These are phyloP conservation scores for Rhinichthys osculus DNA, from an alignment of 2,797 vertebrate genomes.

Conservation along the genomic window DNA sequence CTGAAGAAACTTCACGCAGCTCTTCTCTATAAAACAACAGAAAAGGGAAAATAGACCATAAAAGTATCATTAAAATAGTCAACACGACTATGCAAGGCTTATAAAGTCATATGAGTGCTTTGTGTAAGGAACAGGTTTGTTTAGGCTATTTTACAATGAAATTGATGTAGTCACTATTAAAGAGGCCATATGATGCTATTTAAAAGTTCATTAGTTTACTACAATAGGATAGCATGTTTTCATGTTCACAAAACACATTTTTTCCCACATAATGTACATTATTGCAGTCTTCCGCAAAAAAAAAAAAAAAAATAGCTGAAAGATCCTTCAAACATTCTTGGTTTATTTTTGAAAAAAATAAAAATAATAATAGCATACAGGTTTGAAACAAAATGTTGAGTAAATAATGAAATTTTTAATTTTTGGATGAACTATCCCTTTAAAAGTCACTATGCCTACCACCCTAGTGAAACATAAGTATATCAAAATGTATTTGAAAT, in stretches of 20 bases:
- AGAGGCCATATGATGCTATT: neutral
- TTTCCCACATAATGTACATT: too few relatives aligned
- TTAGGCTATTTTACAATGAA: neutral
- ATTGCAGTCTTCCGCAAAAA: neutral
- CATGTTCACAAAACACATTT: neutral
- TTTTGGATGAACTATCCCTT: neutral
- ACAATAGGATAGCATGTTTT: neutral
- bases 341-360: too few relatives aligned
- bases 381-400: too few relatives aligned
- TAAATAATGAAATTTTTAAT: too few relatives aligned
- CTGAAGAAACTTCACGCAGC: neutral
- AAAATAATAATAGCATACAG: too few relatives aligned
- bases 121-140: neutral
- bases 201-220: neutral
- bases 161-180: neutral
- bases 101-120: neutral
- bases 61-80: neutral
- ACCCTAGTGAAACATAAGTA: too few relatives aligned
- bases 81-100: neutral
- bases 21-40: neutral
- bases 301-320: neutral
- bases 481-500: too few relatives aligned
- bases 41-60: neutral
- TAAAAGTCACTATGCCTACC: neutral
- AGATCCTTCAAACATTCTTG: too few relatives aligned